Conservation (phyloP, 2,888 invertebrate species). For the Magallana nippona region DNA sequence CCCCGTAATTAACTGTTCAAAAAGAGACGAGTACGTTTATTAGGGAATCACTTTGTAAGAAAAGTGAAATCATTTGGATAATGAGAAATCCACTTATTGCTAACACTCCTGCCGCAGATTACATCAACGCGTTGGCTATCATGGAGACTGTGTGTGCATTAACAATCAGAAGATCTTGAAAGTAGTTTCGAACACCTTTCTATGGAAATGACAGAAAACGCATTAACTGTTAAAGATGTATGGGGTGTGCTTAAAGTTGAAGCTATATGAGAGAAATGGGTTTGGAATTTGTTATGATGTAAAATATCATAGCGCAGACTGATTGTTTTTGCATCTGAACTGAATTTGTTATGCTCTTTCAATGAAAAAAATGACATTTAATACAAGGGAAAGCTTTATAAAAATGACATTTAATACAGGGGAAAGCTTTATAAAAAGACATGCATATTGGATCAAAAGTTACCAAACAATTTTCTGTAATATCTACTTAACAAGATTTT, state of each 20-base stretch:
- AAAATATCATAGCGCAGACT: neutral
- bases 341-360: too few species aligned
- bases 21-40: constrained; percentile 2
- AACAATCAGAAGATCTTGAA: neutral
- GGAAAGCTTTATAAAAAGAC: too few species aligned
- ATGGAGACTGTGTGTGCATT: neutral
- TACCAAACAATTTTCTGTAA: too few species aligned
- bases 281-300: neutral
- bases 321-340: too few species aligned
- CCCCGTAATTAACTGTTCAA: constrained; percentile 14
- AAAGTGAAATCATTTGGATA: constrained; percentile 21
- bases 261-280: neutral
- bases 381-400: too few species aligned
- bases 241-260: neutral
- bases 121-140: neutral
- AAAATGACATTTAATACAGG: too few species aligned
- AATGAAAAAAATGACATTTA: too few species aligned
- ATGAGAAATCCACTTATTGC: neutral
- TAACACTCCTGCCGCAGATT: constrained; percentile 19
- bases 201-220: neutral
- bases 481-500: too few species aligned
- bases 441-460: too few species aligned
- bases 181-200: constrained; percentile 17
- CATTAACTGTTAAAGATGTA: neutral
- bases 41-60: constrained; percentile 31